phyloP scores from a whole-genome alignment of 1,140 invertebrate species.

The Bombus vancouverensis region DNA sequence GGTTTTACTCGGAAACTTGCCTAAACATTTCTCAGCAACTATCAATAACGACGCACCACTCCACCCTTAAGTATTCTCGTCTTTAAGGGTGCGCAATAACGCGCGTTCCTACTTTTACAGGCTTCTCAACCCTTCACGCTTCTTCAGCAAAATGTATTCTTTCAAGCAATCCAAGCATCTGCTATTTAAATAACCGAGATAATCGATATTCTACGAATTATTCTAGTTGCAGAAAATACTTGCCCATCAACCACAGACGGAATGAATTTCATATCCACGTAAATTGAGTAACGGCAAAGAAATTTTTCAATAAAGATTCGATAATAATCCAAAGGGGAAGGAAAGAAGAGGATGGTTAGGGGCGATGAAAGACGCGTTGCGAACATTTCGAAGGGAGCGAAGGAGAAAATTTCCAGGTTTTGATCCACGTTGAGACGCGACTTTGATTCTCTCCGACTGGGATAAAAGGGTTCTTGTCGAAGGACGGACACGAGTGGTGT shows the following conservation, averaged over 20 bases:
- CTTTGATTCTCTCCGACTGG: constrained; percentile 22
- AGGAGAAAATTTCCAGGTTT: constrained; percentile 5
- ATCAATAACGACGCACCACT: too few species aligned
- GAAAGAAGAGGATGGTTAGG: background rate
- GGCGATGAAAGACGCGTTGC: background rate
- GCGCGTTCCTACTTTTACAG: too few species aligned
- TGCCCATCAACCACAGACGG: background rate
- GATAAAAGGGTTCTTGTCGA: constrained; percentile 20
- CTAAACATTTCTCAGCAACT: too few species aligned
- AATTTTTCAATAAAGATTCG: background rate
- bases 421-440: constrained; percentile 33
- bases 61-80: too few species aligned
- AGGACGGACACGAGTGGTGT: constrained; percentile 45
- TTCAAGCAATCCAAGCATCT: background rate
- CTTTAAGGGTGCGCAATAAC: too few species aligned
- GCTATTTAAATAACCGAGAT: background rate
- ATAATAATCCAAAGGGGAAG: background rate
- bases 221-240: background rate
- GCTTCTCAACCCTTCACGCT: background rate
- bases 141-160: background rate
- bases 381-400: background rate
- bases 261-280: background rate
- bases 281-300: too few species aligned
- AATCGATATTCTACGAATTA: background rate
- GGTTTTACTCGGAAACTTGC: too few species aligned